Evolutionary conservation across 2,888 invertebrate species (phyloP).

Genomic region (Pristionchus maxplancki): DNA sequence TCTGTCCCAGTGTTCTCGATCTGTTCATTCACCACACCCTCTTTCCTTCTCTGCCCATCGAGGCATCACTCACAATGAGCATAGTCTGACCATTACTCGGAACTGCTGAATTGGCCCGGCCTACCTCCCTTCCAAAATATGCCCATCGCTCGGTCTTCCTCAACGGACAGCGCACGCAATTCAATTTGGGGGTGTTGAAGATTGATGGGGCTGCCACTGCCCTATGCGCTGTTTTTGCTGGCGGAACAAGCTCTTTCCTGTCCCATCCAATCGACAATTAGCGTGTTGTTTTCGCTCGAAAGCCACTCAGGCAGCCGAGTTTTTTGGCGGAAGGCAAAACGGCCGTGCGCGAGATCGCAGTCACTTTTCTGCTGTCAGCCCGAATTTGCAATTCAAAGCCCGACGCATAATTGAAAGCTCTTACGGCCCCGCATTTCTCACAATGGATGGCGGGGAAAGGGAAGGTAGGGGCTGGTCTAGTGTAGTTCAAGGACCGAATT

Average conservation of each 20-base stretch:
- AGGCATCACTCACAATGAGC: neutral
- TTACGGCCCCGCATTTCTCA: neutral
- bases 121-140: neutral
- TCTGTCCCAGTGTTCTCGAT: neutral
- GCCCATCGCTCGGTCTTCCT: neutral
- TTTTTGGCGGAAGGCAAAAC: neutral
- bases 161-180: neutral
- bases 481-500: neutral
- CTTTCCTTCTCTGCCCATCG: neutral
- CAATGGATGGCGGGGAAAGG: neutral
- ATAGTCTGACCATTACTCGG: neutral
- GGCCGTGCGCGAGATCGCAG: neutral
- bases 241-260: neutral
- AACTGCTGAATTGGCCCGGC: neutral
- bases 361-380: neutral
- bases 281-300: neutral
- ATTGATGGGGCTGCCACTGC: conserved; percentile 16
- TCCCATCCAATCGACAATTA: conserved; percentile 6
- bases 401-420: conserved; percentile 44
- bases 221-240: neutral
- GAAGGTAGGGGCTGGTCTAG: neutral
- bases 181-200: conserved; percentile 3
- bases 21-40: neutral
- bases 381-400: conserved; percentile 40
- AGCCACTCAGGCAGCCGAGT: neutral